Evolutionary conservation across 2,888 invertebrate genomes (phyloP).

Genomic region (Aradus depressus): DNA sequence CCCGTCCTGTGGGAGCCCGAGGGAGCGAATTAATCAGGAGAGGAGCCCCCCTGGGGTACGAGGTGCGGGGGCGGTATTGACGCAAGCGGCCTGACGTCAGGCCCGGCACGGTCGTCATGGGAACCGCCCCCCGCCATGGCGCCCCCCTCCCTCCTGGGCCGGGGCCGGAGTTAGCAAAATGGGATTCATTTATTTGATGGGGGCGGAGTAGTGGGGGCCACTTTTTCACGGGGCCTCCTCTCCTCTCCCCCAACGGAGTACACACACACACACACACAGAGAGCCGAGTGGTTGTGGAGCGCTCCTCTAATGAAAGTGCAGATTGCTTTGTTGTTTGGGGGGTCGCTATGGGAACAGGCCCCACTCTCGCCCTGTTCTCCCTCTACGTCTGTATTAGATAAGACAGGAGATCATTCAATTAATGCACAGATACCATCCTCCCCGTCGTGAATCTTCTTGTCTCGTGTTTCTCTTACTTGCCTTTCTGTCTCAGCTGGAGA

Average conservation of each 20-base stretch:
- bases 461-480: too few species aligned
- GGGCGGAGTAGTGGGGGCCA: background rate
- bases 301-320: constrained; percentile 16
- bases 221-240: background rate
- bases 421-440: too few species aligned
- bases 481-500: too few species aligned
- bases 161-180: constrained; percentile 20
- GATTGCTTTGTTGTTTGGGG: constrained; percentile 21
- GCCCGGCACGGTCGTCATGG: constrained; percentile 15
- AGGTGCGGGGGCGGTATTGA: constrained; percentile 11
- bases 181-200: constrained; percentile 27
- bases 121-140: constrained; percentile 17
- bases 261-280: too few species aligned
- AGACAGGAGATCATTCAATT: constrained; percentile 11
- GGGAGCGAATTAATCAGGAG: constrained; percentile 19
- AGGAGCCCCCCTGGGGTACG: background rate
- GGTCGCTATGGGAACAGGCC: constrained; percentile 7
- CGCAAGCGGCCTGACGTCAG: constrained; percentile 16
- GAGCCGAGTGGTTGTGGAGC: too few species aligned
- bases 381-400: background rate
- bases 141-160: constrained; percentile 10
- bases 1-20: constrained; percentile 5
- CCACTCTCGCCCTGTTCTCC: background rate
- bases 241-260: too few species aligned
- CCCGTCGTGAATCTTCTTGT: too few species aligned